Evolutionary conservation across 2,888 invertebrate species (phyloP).

Genomic region (Cristatella mucedo): DNA sequence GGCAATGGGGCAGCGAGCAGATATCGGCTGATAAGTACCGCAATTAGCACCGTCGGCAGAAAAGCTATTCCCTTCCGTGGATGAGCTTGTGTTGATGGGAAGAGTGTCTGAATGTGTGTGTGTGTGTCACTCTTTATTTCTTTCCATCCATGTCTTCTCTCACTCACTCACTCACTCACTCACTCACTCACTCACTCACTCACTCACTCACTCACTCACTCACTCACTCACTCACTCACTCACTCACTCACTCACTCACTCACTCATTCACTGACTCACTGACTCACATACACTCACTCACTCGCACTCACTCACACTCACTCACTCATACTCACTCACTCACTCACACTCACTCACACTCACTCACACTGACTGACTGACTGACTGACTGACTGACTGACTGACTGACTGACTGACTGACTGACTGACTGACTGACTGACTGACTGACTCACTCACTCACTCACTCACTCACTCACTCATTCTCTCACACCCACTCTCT

Average conservation of each 20-base stretch:
- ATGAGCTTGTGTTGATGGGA: too few species aligned
- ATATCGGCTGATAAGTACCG: too few species aligned
- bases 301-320: too few species aligned
- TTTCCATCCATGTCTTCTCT: too few species aligned
- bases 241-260: constrained; percentile 11
- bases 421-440: not conserved
- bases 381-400: not conserved
- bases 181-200: constrained; percentile 1
- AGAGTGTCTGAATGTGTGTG: too few species aligned
- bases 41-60: too few species aligned
- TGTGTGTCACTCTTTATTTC: too few species aligned
- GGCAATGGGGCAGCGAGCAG: too few species aligned
- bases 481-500: not conserved
- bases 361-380: not conserved
- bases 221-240: constrained; percentile 11
- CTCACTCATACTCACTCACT: not conserved
- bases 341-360: not conserved
- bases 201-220: constrained; percentile 9
- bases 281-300: not conserved
- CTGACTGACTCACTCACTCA: constrained; percentile 5
- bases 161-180: too few species aligned
- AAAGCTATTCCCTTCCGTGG: too few species aligned
- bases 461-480: constrained; percentile 5
- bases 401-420: not conserved
- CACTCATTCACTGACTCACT: constrained; percentile 6